Evolutionary conservation across 2,888 invertebrate genomes (phyloP), one percentile per base, ranked within the genome.

Genomic region (Drosophila nr. perissopoda): DNA sequence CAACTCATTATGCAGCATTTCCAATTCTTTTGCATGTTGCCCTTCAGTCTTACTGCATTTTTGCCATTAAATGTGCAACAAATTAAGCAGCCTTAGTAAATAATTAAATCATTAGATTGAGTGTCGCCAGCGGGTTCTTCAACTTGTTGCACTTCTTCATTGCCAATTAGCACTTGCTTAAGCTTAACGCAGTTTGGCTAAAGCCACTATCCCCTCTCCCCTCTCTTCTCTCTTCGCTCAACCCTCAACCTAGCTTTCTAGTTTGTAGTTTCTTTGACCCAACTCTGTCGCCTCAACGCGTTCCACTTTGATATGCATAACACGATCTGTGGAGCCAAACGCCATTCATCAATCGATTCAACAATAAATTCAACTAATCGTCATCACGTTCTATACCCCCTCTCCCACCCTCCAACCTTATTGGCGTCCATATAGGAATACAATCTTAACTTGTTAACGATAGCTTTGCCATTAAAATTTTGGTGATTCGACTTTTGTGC

Each of bases 291-390:
- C 2, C 29, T 16, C 51, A 49, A 54, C 42, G n/a, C 16, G 25
- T 36, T 25, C 21, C 29, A 49, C 53, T 63, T 83, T 77, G 25
- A 36, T 73, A 83, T 86, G 89, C 82, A 65, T 4, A 49, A 49
- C 89, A 80, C 89, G 87, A 52, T 65, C 56, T 54, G n/a, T 58
- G 45, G 34, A 16, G 59, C 53, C 58, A 69, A 57, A 52, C 62
- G 49, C 69, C 68, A 80, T 80, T 70, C 71, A 81, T 81, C 81
- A 81, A 83, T 81, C 65, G 73, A 77, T 73, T 67, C 54, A n/a
- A 48, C 71, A 70, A 81, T 81, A 81, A 81, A 80, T 81, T 62
- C 71, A 71, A 58, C 73, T 81, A 81, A 83, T 77, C 84, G 73
- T 21, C 63, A 73, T 73, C 82, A 78, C 79, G 79, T 78, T 61